phyloP scores from a whole-genome alignment of 2,888 invertebrate genomes.

The Ophion ellenae region DNA sequence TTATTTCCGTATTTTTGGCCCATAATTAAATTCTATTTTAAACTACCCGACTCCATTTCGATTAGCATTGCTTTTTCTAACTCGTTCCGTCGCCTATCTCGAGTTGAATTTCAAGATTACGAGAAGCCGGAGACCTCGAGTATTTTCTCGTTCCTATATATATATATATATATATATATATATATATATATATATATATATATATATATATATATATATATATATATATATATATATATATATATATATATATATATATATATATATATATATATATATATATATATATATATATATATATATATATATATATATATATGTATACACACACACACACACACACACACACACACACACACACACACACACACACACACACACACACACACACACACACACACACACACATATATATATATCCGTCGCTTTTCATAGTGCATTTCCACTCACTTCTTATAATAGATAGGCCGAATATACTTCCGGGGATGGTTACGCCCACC shows the following conservation, averaged over 20 bases:
- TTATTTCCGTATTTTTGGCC: not conserved
- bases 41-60: too few relatives aligned
- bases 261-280: constrained; percentile 30
- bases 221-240: too few relatives aligned
- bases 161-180: not conserved
- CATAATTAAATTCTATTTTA: constrained; percentile 1
- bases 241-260: constrained; percentile 40
- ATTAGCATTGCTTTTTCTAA: not conserved
- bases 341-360: too few relatives aligned
- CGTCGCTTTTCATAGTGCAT: constrained; percentile 62
- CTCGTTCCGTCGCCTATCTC: not conserved
- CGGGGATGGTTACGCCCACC: constrained; percentile 46
- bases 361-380: too few relatives aligned
- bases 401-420: too few relatives aligned
- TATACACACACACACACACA: too few relatives aligned
- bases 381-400: too few relatives aligned
- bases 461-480: constrained; percentile 28
- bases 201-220: constrained; percentile 30
- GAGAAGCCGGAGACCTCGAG: constrained; percentile 58
- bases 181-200: constrained; percentile 40
- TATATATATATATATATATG: too few relatives aligned
- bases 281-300: too few relatives aligned
- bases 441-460: constrained; percentile 61
- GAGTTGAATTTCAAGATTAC: constrained; percentile 28
- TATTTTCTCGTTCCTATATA: constrained; percentile 62